These are phyloP conservation scores for Aegotheles bennettii DNA, from an alignment of 2,113 vertebrate species.

Conservation along the genomic window DNA sequence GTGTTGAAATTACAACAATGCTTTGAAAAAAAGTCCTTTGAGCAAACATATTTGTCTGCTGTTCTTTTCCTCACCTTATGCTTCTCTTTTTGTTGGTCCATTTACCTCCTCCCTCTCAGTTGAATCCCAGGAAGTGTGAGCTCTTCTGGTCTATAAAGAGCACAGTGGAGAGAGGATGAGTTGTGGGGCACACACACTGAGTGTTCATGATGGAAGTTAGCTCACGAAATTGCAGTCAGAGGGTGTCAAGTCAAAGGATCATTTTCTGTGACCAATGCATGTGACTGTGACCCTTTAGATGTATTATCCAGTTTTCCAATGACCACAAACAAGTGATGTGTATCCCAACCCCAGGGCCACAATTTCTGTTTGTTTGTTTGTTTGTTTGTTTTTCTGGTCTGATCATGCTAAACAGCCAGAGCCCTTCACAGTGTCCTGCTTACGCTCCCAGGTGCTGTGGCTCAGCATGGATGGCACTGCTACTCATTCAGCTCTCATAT, in stretches of 20 bases:
- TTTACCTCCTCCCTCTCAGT: background rate
- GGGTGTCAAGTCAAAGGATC: background rate
- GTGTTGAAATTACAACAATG: background rate
- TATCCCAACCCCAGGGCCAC: background rate
- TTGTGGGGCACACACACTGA: background rate
- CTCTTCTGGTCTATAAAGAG: background rate
- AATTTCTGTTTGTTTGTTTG: background rate
- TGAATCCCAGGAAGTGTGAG: background rate
- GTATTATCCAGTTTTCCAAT: background rate
- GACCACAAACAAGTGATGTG: background rate
- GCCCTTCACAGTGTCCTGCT: background rate
- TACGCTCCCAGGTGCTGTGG: accelerated
- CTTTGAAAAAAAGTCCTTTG: background rate
- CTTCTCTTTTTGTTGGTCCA: background rate
- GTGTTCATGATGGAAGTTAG: background rate
- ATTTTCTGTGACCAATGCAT: background rate
- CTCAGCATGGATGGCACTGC: background rate
- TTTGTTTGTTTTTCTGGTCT: background rate
- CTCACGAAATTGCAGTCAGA: background rate
- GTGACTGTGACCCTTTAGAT: background rate
- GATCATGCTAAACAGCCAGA: background rate
- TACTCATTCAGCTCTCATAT: background rate
- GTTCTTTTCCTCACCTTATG: background rate
- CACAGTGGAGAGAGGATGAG: background rate
- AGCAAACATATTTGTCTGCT: background rate